Conservation (phyloP, 2,888 invertebrate genomes). For the Leptopilina drosophilae region DNA sequence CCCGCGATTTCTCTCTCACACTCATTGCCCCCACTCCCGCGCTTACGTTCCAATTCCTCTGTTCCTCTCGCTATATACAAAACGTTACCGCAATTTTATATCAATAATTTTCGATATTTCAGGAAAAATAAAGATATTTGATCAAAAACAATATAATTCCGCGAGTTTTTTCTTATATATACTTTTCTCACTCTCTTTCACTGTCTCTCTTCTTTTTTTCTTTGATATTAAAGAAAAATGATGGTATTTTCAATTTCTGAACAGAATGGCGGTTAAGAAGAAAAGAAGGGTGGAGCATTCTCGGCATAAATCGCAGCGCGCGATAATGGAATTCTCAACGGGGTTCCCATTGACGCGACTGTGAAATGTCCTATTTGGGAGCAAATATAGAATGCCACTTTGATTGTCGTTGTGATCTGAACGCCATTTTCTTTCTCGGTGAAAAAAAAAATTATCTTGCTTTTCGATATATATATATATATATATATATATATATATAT, state of each 20-base stretch:
- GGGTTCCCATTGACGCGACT: constrained; percentile 72
- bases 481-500: not conserved
- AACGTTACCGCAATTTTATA: too few species aligned
- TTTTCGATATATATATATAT: not conserved
- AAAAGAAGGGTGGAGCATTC: constrained; percentile 39
- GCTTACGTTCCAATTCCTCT: too few species aligned
- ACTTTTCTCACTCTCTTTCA: too few species aligned
- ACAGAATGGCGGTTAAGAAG: not conserved
- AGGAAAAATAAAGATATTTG: too few species aligned
- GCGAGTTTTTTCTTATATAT: too few species aligned
- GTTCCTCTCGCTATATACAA: too few species aligned
- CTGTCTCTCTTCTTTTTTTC: too few species aligned
- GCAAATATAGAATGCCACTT: constrained; percentile 40
- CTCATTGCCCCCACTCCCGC: too few species aligned
- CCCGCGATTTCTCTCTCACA: too few species aligned
- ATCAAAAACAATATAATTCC: too few species aligned
- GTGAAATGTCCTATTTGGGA: constrained; percentile 63
- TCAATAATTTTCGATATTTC: too few species aligned
- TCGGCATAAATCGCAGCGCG: constrained; percentile 66
- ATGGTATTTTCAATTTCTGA: constrained; percentile 18
- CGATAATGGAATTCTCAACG: constrained; percentile 75
- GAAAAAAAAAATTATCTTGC: constrained; percentile 7
- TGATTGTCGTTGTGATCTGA: constrained; percentile 27
- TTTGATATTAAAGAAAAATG: not conserved
- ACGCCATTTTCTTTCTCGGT: not conserved